Percentiles rank a stretch among this genome's conserved stretches.
Evolutionary conservation across 2,113 vertebrate genomes (phyloP).

Genomic region (Lophotis ruficrista): DNA sequence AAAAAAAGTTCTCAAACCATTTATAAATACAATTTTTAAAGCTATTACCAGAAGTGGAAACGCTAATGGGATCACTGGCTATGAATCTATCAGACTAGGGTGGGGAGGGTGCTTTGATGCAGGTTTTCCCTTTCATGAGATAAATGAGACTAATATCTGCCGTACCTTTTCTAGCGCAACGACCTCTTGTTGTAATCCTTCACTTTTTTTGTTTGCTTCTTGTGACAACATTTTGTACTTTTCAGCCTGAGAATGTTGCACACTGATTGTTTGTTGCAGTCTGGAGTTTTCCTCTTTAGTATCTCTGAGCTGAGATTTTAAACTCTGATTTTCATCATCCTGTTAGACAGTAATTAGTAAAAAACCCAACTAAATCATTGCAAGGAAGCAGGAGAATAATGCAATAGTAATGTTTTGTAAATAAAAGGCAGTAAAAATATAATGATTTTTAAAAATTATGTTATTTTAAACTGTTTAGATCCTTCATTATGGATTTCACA

Average conservation of each 20-base stretch:
- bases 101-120: neutral
- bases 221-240: constrained; percentile 86
- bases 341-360: constrained; percentile 56
- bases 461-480: neutral
- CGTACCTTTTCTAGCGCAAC: constrained; percentile 83
- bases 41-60: neutral
- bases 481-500: neutral
- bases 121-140: neutral
- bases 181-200: constrained; percentile 84
- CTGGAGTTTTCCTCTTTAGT: constrained; percentile 80
- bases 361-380: neutral
- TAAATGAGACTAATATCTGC: neutral
- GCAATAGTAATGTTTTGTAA: neutral
- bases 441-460: neutral
- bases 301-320: constrained; percentile 82
- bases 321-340: constrained; percentile 86
- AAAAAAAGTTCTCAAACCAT: neutral
- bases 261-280: constrained; percentile 79
- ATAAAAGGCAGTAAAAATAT: neutral
- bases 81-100: neutral
- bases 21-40: neutral
- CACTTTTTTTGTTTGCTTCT: constrained; percentile 81
- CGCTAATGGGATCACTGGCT: neutral
- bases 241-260: constrained; percentile 85
- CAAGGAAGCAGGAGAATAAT: neutral